Base-by-base conservation (phyloP, 1,140 invertebrate species). In the Pemphigus obesinymphae region DNA sequence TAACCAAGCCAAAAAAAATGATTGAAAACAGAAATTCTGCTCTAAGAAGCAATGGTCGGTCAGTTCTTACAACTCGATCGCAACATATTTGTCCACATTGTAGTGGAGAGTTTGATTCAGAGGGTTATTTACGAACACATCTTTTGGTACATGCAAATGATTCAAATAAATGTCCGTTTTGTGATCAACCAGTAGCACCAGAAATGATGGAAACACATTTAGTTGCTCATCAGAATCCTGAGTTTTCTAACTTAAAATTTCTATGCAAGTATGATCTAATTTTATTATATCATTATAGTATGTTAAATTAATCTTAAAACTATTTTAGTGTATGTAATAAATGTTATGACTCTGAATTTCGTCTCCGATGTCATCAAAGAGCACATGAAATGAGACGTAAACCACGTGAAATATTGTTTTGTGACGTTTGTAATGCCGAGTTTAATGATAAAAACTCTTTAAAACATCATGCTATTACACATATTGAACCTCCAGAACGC, bases 391-490 rank as follows among this genome's bases (percentile, higher is more conserved):
- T 80, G 76, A 15, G 76, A n/a, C 76, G 76, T 29, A 80, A 80
- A 45, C 76, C 76, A 31, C 76, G 76, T 40, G 76, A 80, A 61
- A 31, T 80, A 43, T 61, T 80, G 6, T 0, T 80, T 11, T 82
- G 82, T 70, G 45, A 82, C 31, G n/a, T 78, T 43, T 82, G 82
- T 15, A 37, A 80, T 29, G 82, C 82, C 20, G n/a, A 63, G 6
- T 82, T 82, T 53, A 66, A 68, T 13, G 75, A 68, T 17, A 82
- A 82, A 80, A 82, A 80, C 6, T 82, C 55, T 20, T 68, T 78
- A n/a, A 68, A 78, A 48, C 73, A 76, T 78, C 82, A 82, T 43
- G 72, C 61, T 26, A 82, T 82, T 3, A 78, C 82, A n/a, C 82
- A 82, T 70, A 80, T 50, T 61, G 82, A 82, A 80, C 76, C 76